Percentiles rank a stretch among this genome's conserved stretches.
phyloP scores from a whole-genome alignment of 1,140 invertebrate species.

The Limonius californicus region DNA sequence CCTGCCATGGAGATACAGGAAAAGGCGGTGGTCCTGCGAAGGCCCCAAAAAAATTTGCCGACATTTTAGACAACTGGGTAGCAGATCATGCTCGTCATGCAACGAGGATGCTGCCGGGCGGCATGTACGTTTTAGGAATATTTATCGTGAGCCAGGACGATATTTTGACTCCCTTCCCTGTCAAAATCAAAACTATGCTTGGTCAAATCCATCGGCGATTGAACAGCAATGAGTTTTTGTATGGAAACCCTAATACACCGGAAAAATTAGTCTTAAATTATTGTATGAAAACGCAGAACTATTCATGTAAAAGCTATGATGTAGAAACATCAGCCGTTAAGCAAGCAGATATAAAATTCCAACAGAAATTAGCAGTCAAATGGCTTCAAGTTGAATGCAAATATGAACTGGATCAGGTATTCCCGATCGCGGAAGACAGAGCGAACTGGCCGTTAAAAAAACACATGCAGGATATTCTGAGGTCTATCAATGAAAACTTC shows the following conservation, averaged over 20 bases:
- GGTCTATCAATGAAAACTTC: slow-evolving; percentile 54
- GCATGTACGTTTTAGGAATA: slow-evolving; percentile 68
- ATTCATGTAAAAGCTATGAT: slow-evolving; percentile 49
- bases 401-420: slow-evolving; percentile 59
- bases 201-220: slow-evolving; percentile 55
- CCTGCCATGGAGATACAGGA: slow-evolving; percentile 48
- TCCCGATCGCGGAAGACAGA: slow-evolving; percentile 32
- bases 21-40: slow-evolving; percentile 34
- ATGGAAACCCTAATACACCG: slow-evolving; percentile 50
- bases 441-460: slow-evolving; percentile 34
- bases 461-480: slow-evolving; percentile 55
- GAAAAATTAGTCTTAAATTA: slow-evolving; percentile 54
- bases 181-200: slow-evolving; percentile 56
- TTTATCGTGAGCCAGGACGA: slow-evolving; percentile 61
- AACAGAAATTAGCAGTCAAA: slow-evolving; percentile 52
- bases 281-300: slow-evolving; percentile 50
- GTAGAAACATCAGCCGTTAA: slow-evolving; percentile 48
- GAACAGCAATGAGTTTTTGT: slow-evolving; percentile 54
- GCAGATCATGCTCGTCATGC: slow-evolving; percentile 70
- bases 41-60: slow-evolving; percentile 36
- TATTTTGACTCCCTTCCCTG: slow-evolving; percentile 53
- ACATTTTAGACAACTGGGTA: slow-evolving; percentile 58
- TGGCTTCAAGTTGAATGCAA: slow-evolving; percentile 70
- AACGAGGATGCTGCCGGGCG: slow-evolving; percentile 77
- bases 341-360: slow-evolving; percentile 62